Conservation (phyloP, 2,888 invertebrate species). For the Drosophila ezoana region DNA sequence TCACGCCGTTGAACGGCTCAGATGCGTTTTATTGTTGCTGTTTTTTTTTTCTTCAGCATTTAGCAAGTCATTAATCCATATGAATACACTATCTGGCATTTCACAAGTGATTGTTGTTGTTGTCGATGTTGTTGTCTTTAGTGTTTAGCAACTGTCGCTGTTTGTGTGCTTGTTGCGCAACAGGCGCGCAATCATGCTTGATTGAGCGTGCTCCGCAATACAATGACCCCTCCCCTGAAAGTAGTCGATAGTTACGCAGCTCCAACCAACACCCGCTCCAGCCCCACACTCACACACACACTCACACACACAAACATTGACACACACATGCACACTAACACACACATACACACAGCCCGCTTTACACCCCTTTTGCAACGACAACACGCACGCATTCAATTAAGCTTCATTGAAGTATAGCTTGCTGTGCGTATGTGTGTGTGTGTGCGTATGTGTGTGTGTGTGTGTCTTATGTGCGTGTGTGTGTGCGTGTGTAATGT, state of each 20-base stretch:
- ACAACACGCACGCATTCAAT: conserved; percentile 70
- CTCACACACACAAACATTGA: not conserved
- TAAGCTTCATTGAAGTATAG: conserved; percentile 79
- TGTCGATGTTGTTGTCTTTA: conserved; percentile 20
- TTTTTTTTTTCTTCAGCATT: conserved; percentile 35
- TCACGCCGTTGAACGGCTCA: conserved; percentile 11
- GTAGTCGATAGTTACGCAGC: not conserved
- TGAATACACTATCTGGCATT: conserved; percentile 42
- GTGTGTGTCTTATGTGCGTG: conserved; percentile 30
- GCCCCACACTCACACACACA: not conserved
- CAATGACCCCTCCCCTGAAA: conserved; percentile 47
- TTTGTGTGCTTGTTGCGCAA: conserved; percentile 51
- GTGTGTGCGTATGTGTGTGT: conserved; percentile 8
- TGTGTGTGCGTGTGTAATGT: conserved; percentile 29
- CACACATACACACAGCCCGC: not conserved
- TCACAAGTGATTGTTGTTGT: conserved; percentile 39
- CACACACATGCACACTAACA: not conserved
- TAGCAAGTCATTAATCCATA: conserved; percentile 64
- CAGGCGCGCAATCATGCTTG: conserved; percentile 54
- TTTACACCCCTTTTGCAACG: not conserved
- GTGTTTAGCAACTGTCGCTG: conserved; percentile 41
- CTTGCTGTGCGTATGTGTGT: conserved; percentile 49
- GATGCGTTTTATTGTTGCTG: conserved; percentile 11
- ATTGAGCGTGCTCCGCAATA: conserved; percentile 56
- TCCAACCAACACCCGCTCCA: not conserved